A percentile compares a stretch with the other conserved stretches of the same genome.
Conservation (phyloP, 2,888 invertebrate genomes). For the Cremastinae sp. region DNA sequence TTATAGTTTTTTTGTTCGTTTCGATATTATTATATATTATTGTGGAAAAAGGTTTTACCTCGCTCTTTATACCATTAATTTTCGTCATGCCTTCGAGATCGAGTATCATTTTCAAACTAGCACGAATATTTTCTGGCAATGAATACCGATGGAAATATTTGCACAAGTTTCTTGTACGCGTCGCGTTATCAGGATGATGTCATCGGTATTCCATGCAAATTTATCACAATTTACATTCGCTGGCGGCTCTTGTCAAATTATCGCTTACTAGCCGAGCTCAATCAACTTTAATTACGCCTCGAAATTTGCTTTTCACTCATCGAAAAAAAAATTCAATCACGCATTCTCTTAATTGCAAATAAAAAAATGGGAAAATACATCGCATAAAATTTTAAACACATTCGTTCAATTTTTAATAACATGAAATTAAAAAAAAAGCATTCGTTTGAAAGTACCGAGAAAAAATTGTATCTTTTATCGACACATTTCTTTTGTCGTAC, state of each 20-base stretch:
- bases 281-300: background rate
- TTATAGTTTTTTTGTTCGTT: too few species aligned
- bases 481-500: too few species aligned
- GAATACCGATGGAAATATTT: constrained; percentile 28
- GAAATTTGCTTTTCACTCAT: background rate
- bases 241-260: background rate
- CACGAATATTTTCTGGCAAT: constrained; percentile 10
- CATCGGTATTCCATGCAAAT: constrained; percentile 25
- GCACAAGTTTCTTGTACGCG: constrained; percentile 21
- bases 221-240: constrained; percentile 4
- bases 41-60: too few species aligned
- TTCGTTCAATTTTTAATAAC: too few species aligned
- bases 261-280: background rate
- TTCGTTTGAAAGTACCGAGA: too few species aligned
- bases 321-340: background rate
- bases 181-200: constrained; percentile 21
- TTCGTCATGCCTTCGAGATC: too few species aligned
- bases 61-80: too few species aligned
- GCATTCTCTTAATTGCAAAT: background rate
- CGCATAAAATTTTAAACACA: too few species aligned
- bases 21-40: too few species aligned
- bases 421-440: too few species aligned
- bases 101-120: background rate
- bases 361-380: too few species aligned
- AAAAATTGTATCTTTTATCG: too few species aligned